These are phyloP conservation scores for Prietella phreatophila DNA, from an alignment of 2,113 vertebrate genomes.

Conservation along the genomic window DNA sequence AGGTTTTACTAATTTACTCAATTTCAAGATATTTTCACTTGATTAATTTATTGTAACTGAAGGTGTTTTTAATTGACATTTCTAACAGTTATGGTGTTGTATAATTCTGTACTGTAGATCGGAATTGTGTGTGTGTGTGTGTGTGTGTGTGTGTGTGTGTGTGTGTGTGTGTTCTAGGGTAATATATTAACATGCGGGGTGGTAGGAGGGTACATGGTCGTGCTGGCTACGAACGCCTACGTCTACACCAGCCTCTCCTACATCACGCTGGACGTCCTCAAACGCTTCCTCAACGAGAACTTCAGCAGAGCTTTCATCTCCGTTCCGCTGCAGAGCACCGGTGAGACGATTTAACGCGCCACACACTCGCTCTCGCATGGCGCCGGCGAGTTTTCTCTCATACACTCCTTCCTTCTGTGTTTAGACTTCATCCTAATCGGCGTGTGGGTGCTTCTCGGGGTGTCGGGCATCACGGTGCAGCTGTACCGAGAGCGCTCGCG, in stretches of 20 bases:
- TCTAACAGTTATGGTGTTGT: not conserved
- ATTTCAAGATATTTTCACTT: not conserved
- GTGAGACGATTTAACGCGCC: constrained; percentile 71
- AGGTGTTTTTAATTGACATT: not conserved
- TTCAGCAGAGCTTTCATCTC: constrained; percentile 79
- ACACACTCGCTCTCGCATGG: not conserved
- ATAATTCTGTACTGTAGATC: too few species aligned
- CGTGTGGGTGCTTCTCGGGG: constrained; percentile 82
- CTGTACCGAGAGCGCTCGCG: constrained; percentile 79
- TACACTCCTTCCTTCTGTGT: not conserved
- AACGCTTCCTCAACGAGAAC: constrained; percentile 78
- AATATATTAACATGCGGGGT: constrained; percentile 85
- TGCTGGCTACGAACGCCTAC: constrained; percentile 82
- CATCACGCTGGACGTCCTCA: constrained; percentile 85
- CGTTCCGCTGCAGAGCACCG: constrained; percentile 83
- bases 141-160: not conserved
- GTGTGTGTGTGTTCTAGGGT: constrained; percentile 70
- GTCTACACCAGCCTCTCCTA: constrained; percentile 90
- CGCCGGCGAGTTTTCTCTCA: not conserved
- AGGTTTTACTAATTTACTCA: not conserved
- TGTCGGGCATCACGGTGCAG: constrained; percentile 80
- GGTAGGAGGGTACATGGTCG: constrained; percentile 79
- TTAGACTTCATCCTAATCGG: constrained; percentile 85
- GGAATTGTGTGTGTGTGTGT: not conserved
- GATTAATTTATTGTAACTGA: not conserved